phyloP scores from a whole-genome alignment of 2,113 vertebrate species.

The Heterotis niloticus region DNA sequence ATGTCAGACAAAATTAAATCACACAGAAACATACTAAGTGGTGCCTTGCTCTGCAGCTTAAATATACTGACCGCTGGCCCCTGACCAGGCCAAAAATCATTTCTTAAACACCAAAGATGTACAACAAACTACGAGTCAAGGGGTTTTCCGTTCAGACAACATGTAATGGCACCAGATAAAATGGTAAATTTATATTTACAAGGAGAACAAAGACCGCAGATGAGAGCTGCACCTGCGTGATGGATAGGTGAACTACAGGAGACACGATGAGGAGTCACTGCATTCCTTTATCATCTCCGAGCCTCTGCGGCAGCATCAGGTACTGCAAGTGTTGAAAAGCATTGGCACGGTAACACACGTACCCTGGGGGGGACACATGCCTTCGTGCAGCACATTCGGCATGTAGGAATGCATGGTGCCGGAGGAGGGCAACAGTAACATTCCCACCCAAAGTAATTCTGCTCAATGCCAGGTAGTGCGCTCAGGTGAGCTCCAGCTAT shows the following conservation, averaged over 20 bases:
- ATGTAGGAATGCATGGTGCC: too few relatives aligned
- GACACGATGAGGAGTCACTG: too few relatives aligned
- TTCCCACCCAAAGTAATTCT: too few relatives aligned
- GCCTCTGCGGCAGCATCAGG: neutral
- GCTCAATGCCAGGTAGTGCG: too few relatives aligned
- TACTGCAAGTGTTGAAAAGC: neutral
- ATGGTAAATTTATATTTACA: neutral
- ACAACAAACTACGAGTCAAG: constrained; percentile 49
- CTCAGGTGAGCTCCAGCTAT: too few relatives aligned
- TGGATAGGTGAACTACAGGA: neutral
- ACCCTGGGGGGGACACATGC: too few relatives aligned
- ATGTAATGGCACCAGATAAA: constrained; percentile 40
- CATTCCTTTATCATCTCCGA: too few relatives aligned
- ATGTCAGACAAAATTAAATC: constrained; percentile 83
- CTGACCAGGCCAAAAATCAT: constrained; percentile 19
- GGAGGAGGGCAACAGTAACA: too few relatives aligned
- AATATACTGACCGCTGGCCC: constrained; percentile 42
- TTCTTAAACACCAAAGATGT: constrained; percentile 14
- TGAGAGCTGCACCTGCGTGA: neutral
- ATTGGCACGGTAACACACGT: too few relatives aligned
- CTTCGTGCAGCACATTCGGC: too few relatives aligned
- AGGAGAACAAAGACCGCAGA: neutral
- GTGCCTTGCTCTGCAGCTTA: constrained; percentile 35
- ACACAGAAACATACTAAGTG: constrained; percentile 53
- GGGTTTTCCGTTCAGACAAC: constrained; percentile 30